A percentile compares a stretch with the other conserved stretches of the same genome.
phyloP scores from a whole-genome alignment of 1,140 invertebrate species.

The Monomorium pharaonis region DNA sequence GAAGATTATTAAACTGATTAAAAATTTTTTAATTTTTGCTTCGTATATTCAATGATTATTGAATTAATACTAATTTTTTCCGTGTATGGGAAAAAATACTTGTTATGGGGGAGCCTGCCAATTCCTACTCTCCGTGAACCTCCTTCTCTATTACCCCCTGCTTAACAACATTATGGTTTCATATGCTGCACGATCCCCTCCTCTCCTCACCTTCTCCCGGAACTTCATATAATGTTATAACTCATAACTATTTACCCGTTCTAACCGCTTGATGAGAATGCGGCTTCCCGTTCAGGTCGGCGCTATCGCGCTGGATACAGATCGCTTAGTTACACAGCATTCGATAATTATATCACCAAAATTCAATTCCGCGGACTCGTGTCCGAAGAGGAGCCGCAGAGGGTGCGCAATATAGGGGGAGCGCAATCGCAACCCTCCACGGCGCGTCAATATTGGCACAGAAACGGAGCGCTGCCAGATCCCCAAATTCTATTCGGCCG shows the following conservation, averaged over 20 bases:
- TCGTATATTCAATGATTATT: too few relatives aligned
- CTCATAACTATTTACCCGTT: slow-evolving; percentile 20
- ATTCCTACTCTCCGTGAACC: background rate
- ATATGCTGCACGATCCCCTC: background rate
- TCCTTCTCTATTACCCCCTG: background rate
- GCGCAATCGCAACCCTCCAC: slow-evolving; percentile 56
- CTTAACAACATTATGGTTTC: background rate
- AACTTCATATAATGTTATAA: too few relatives aligned
- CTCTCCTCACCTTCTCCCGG: background rate
- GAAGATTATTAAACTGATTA: too few relatives aligned
- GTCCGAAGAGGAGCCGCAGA: slow-evolving; percentile 43
- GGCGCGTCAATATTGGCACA: slow-evolving; percentile 65
- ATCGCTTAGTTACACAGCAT: slow-evolving; percentile 48
- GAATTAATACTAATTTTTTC: too few relatives aligned
- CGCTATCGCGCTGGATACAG: slow-evolving; percentile 38
- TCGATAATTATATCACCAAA: slow-evolving; percentile 58
- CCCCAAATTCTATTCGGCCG: slow-evolving; percentile 52
- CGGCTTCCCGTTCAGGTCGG: background rate
- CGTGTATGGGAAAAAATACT: too few relatives aligned
- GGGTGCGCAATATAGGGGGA: slow-evolving; percentile 36
- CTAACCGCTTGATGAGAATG: slow-evolving; percentile 26
- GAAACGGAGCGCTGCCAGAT: slow-evolving; percentile 58
- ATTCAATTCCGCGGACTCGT: slow-evolving; percentile 41
- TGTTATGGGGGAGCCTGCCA: too few relatives aligned
- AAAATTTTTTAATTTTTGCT: too few relatives aligned